Evolutionary conservation across 2,888 invertebrate species (phyloP), one percentile per base, ranked within the genome.

Genomic region (Rhabditoides inermis): DNA sequence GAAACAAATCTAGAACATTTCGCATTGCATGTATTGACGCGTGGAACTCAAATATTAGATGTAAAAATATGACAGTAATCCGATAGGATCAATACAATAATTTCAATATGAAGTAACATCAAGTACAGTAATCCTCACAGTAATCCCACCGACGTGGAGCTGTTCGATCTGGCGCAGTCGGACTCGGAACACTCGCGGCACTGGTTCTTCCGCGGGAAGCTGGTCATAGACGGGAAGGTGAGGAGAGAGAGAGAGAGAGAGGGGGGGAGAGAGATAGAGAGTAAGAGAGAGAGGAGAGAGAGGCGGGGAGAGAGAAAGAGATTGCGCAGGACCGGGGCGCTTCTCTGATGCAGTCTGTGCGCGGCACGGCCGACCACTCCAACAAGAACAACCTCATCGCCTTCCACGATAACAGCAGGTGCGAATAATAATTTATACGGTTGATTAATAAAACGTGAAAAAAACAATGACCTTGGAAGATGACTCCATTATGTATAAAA

Each of bases 381-480:
- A 92, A 94, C 80, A 79, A 82, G 22, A 95, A 95, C 78, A 95
- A 92, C 80, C 87, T 94, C 15, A 94, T 95, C 63, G 90, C 91
- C 78, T 95, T 95, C 77, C 87, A 86, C 70, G 95, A 95, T 77
- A 98, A 98, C 76, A 94, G 92, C 81, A 89, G 87, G 87, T 86
- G 77, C 42, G n/a, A n/a, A n/a, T n/a, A n/a, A n/a, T n/a, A n/a
- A n/a, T n/a, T n/a, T n/a, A n/a, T n/a, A n/a, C n/a, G n/a, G n/a
- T n/a, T n/a, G n/a, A n/a, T n/a, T n/a, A n/a, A n/a, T n/a, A n/a
- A n/a, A n/a, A n/a, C n/a, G n/a, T n/a, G n/a, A n/a, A n/a, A 39
- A 15, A n/a, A 39, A 39, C 20, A 18, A 18, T 6, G 6, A 18
- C 39, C n/a, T 10, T 15, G 6, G 10, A 18, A 18, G 18, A 6